A percentile compares a stretch with the other conserved stretches of the same genome.
phyloP scores from a whole-genome alignment of 2,113 vertebrate genomes.

The Anarrhichthys ocellatus region DNA sequence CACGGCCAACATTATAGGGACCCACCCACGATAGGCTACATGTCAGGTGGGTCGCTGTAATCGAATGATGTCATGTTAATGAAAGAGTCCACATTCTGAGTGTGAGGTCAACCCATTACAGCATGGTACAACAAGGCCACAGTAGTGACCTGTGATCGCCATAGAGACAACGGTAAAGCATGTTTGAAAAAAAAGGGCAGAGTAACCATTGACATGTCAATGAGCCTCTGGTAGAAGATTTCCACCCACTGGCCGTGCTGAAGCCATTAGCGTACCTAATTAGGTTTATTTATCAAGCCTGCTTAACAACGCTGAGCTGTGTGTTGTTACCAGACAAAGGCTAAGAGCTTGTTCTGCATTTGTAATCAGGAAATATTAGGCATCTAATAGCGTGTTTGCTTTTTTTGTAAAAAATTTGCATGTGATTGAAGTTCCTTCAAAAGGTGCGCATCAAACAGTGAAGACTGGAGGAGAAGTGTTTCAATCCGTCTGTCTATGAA shows the following conservation, averaged over 20 bases:
- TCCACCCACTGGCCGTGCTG: slow-evolving; percentile 61
- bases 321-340: slow-evolving; percentile 52
- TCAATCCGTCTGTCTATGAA: background rate
- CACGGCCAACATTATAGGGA: background rate
- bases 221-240: slow-evolving; percentile 63
- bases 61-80: slow-evolving; percentile 54
- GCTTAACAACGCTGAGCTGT: slow-evolving; percentile 52
- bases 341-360: slow-evolving; percentile 66
- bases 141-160: slow-evolving; percentile 61
- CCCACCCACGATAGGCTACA: background rate
- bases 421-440: slow-evolving; percentile 56
- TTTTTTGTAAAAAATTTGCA: slow-evolving; percentile 57
- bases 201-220: slow-evolving; percentile 75
- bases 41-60: slow-evolving; percentile 29
- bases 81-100: slow-evolving; percentile 37
- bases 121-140: slow-evolving; percentile 81
- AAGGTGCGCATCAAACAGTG: slow-evolving; percentile 45
- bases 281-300: slow-evolving; percentile 73
- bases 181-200: slow-evolving; percentile 19
- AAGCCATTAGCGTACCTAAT: slow-evolving; percentile 69
- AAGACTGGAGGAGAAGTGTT: slow-evolving; percentile 13
- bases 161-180: slow-evolving; percentile 43
- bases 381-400: slow-evolving; percentile 62
- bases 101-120: slow-evolving; percentile 62
- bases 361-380: slow-evolving; percentile 59